Conservation (phyloP, 2,888 invertebrate genomes). For the Cerceris rybyensis region DNA sequence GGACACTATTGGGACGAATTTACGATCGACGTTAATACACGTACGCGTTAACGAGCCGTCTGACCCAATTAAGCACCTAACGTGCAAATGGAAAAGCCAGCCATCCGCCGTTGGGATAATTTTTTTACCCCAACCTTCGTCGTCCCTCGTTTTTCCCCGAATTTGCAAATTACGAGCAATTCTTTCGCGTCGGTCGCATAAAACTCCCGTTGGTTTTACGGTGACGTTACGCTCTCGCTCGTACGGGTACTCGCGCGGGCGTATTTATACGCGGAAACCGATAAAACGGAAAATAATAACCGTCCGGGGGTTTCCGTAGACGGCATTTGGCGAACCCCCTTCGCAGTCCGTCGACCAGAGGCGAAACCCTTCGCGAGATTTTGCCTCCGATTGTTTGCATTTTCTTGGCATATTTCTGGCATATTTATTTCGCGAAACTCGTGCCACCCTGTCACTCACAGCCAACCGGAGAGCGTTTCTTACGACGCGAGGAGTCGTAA, state of each 20-base stretch:
- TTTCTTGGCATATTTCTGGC: slow-evolving; percentile 76
- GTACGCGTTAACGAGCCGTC: slow-evolving; percentile 61
- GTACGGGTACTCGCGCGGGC: slow-evolving; percentile 12
- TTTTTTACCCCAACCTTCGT: slow-evolving; percentile 41
- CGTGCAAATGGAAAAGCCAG: slow-evolving; percentile 16
- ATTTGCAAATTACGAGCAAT: slow-evolving; percentile 68
- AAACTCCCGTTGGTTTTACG: slow-evolving; percentile 44
- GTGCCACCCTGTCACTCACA: slow-evolving; percentile 72
- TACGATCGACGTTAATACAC: slow-evolving; percentile 57
- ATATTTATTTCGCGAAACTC: slow-evolving; percentile 76
- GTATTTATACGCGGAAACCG: slow-evolving; percentile 61
- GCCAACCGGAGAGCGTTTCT: slow-evolving; percentile 52
- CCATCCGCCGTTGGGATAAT: slow-evolving; percentile 16
- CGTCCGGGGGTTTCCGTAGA: slow-evolving; percentile 36
- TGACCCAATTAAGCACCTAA: slow-evolving; percentile 64
- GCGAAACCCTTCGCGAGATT: slow-evolving; percentile 54
- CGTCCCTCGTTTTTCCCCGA: slow-evolving; percentile 36
- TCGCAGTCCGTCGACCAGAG: slow-evolving; percentile 31
- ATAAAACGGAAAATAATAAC: slow-evolving; percentile 79
- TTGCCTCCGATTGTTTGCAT: slow-evolving; percentile 78
- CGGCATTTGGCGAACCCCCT: slow-evolving; percentile 32
- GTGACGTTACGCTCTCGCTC: slow-evolving; percentile 63
- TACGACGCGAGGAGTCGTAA: slow-evolving; percentile 54
- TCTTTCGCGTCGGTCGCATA: slow-evolving; percentile 31
- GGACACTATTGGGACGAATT: slow-evolving; percentile 60